These are phyloP conservation scores for Nycticebus coucang DNA, from an alignment of 2,113 vertebrate genomes.

Conservation along the genomic window DNA sequence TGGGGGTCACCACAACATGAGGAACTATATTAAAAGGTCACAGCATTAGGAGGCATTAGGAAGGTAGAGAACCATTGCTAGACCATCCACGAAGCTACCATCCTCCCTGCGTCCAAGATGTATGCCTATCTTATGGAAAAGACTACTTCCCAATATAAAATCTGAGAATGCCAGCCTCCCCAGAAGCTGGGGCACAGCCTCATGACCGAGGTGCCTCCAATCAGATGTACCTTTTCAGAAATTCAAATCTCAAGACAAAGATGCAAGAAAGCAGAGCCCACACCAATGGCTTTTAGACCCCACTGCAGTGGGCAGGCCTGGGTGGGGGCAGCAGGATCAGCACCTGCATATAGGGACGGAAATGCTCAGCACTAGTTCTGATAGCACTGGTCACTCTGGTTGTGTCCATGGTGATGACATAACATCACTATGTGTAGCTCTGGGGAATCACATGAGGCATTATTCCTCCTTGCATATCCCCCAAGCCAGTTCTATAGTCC, in stretches of 20 bases:
- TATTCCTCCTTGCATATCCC: not conserved
- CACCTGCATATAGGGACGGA: not conserved
- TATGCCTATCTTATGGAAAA: not conserved
- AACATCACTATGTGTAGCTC: not conserved
- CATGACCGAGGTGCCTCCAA: not conserved
- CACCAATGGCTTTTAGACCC: not conserved
- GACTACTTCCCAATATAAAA: not conserved
- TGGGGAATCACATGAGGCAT: not conserved
- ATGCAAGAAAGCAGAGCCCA: not conserved
- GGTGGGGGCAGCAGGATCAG: not conserved
- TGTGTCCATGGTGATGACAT: not conserved
- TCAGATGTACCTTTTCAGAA: not conserved
- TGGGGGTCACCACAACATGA: too few relatives aligned
- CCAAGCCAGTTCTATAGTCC: not conserved
- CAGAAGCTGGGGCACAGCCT: not conserved
- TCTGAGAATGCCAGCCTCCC: not conserved
- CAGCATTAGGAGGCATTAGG: too few relatives aligned
- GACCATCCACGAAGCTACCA: not conserved
- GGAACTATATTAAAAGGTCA: too few relatives aligned
- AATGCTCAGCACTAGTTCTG: not conserved
- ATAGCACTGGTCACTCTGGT: not conserved
- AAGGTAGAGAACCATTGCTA: too few relatives aligned
- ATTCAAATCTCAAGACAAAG: not conserved
- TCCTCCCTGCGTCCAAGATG: not conserved
- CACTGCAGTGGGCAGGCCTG: fast-evolving